These are phyloP conservation scores for Glossosoma conforme DNA, from an alignment of 1,140 invertebrate species.

Conservation along the genomic window DNA sequence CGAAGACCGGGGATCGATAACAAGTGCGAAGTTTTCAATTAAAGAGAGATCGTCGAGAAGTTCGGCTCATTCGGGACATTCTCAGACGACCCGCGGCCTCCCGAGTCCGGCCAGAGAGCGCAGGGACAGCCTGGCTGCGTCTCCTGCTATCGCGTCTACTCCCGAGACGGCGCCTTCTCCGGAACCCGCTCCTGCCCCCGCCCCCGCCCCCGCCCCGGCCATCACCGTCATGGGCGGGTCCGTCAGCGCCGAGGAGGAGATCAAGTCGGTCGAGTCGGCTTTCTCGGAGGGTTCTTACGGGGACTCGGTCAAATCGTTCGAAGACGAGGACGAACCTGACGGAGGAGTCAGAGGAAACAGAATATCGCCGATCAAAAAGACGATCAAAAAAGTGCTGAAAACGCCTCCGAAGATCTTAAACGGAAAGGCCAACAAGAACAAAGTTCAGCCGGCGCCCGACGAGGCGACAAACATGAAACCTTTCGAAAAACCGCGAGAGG, in stretches of 20 bases:
- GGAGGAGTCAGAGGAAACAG: constrained; percentile 8
- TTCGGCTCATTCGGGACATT: constrained; percentile 14
- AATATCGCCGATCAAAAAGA: constrained; percentile 24
- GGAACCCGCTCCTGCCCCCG: background rate
- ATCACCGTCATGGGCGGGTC: constrained; percentile 22
- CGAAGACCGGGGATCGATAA: constrained; percentile 7
- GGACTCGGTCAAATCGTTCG: constrained; percentile 20
- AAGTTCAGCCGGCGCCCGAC: constrained; percentile 19
- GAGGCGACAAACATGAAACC: constrained; percentile 14
- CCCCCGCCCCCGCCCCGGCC: constrained; percentile 9
- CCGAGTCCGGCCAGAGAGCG: background rate
- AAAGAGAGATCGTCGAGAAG: constrained; percentile 10
- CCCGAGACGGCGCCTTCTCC: background rate
- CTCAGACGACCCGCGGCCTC: constrained; percentile 2
- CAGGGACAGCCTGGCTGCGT: background rate
- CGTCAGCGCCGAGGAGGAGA: constrained; percentile 24
- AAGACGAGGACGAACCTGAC: constrained; percentile 14
- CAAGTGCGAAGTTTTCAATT: constrained; percentile 2
- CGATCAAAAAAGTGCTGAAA: constrained; percentile 14
- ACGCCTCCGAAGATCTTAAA: constrained; percentile 12
- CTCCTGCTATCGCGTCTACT: constrained; percentile 8
- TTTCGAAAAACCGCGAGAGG: constrained; percentile 59
- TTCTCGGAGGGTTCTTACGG: constrained; percentile 15
- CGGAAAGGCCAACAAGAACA: constrained; percentile 22
- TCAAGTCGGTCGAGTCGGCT: constrained; percentile 22